Conservation (phyloP, 2,113 vertebrate species). For the Hippocampus mohnikei region DNA sequence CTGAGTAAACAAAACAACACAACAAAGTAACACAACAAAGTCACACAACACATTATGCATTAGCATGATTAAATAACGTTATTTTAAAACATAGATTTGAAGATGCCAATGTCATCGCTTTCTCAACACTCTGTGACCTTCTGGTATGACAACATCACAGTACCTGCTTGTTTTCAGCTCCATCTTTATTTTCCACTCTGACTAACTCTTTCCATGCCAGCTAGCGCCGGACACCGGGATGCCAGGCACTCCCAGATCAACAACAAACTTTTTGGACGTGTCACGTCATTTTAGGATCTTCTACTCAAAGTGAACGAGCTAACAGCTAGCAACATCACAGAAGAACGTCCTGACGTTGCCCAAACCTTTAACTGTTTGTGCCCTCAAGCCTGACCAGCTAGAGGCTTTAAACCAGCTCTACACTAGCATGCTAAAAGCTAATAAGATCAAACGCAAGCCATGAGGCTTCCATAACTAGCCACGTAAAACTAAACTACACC, state of each 20-base stretch:
- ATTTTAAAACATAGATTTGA: not conserved
- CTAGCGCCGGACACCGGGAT: constrained; percentile 25
- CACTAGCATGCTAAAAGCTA: not conserved
- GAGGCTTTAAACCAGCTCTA: not conserved
- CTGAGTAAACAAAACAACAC: constrained; percentile 29
- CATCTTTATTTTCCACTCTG: constrained; percentile 35
- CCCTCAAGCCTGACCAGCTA: not conserved
- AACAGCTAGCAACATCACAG: not conserved
- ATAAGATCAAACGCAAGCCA: not conserved
- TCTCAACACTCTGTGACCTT: constrained; percentile 4
- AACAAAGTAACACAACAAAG: not conserved
- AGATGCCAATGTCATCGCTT: not conserved
- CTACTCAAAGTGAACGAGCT: not conserved
- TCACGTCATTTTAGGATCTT: not conserved
- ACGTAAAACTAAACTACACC: not conserved
- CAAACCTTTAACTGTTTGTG: not conserved
- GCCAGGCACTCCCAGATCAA: constrained; percentile 41
- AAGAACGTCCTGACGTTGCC: not conserved
- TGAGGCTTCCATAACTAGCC: not conserved
- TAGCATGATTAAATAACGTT: not conserved
- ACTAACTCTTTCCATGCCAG: constrained; percentile 47
- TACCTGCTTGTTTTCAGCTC: constrained; percentile 54
- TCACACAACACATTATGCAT: too few species aligned
- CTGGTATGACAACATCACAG: constrained; percentile 37
- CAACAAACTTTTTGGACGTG: constrained; percentile 26